Conservation (phyloP, 1,140 invertebrate species). For the Drosophila obscura region DNA sequence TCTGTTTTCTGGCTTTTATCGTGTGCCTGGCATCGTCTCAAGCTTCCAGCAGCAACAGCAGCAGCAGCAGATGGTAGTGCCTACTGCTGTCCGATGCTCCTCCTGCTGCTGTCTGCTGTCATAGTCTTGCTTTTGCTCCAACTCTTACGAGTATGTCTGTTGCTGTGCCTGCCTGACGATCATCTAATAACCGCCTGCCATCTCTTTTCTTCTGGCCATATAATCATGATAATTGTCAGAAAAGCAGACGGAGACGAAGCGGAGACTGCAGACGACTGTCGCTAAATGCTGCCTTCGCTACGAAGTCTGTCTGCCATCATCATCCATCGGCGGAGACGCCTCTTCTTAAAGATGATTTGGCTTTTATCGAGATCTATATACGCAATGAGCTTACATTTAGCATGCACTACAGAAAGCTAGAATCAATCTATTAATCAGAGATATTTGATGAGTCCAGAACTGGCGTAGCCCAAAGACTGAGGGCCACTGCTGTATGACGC, state of each 20-base stretch:
- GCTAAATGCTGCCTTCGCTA: slow-evolving; percentile 45
- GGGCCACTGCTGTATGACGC: no score
- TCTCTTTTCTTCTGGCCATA: slow-evolving; percentile 46
- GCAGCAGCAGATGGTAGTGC: not conserved
- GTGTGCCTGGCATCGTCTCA: slow-evolving; percentile 58
- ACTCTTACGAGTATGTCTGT: slow-evolving; percentile 38
- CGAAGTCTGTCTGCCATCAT: slow-evolving; percentile 27
- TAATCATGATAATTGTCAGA: slow-evolving; percentile 74
- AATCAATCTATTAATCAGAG: no score
- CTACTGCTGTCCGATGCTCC: no score
- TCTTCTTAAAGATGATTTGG: slow-evolving; percentile 43
- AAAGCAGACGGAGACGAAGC: slow-evolving; percentile 15
- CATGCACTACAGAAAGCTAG: slow-evolving; percentile 16
- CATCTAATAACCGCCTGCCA: slow-evolving; percentile 71
- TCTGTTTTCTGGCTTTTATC: slow-evolving; percentile 35
- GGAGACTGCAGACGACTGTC: slow-evolving; percentile 36
- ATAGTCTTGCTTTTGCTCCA: slow-evolving; percentile 27
- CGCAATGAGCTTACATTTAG: slow-evolving; percentile 20
- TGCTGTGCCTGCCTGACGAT: slow-evolving; percentile 45
- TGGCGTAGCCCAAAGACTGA: no score
- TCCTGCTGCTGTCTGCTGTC: slow-evolving; percentile 31
- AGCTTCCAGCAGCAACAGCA: slow-evolving; percentile 1
- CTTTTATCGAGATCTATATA: slow-evolving; percentile 14
- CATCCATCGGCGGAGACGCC: slow-evolving; percentile 64
- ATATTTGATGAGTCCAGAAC: no score